These are phyloP conservation scores for Lophotriccus pileatus DNA, from an alignment of 2,797 vertebrate species.

Conservation along the genomic window DNA sequence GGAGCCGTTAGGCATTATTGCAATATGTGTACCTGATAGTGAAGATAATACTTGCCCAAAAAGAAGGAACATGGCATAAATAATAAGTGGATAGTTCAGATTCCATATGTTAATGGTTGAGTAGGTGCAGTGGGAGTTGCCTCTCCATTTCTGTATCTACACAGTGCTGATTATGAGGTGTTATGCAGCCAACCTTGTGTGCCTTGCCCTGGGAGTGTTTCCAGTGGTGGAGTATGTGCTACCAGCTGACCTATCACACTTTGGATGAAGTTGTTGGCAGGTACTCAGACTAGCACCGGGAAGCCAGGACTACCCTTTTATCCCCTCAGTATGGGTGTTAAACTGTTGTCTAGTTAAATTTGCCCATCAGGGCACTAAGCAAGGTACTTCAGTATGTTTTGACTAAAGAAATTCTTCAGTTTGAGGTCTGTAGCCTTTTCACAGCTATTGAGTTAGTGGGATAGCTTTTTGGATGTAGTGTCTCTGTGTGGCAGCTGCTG, in stretches of 20 bases:
- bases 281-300: neutral
- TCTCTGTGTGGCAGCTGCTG: neutral
- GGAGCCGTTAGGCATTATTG: neutral
- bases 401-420: neutral
- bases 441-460: neutral
- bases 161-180: neutral
- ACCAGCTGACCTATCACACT: neutral
- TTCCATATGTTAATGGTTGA: neutral
- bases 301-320: neutral
- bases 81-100: neutral
- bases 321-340: neutral
- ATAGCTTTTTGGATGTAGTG: neutral
- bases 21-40: neutral
- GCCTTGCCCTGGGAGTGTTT: neutral
- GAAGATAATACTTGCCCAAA: neutral
- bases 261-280: neutral
- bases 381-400: neutral
- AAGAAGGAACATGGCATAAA: neutral
- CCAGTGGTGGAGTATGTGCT: neutral
- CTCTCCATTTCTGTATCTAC: rapidly evolving
- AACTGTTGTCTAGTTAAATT: neutral
- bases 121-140: neutral
- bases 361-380: neutral
- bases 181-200: rapidly evolving
- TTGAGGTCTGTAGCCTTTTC: neutral